Base-by-base conservation (phyloP, 1,140 invertebrate species). In the Halyomorpha halys region DNA sequence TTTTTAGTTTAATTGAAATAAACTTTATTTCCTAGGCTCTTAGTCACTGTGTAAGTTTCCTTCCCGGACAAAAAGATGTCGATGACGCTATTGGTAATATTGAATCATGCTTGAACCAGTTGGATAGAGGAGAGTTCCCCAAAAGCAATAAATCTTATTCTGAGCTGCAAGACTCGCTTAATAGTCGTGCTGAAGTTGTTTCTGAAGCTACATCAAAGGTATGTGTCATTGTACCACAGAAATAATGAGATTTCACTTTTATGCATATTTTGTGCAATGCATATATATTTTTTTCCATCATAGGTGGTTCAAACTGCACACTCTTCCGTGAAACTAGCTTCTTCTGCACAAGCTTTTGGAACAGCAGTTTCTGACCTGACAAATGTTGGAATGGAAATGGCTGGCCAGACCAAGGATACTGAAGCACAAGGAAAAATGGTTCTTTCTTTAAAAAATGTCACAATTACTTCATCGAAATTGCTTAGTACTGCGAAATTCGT, bases 51-150 rank as follows among this genome's bases (percentile, higher is more conserved):
- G 81, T 95, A 8, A 87, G 86, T 66, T 89, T 87, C 70, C 79
- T 95, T 45, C 91, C 93, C 13, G 90, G 92, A 0, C 91, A 96
- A 71, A 82, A 86, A 69, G 93, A 95, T 72, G 85, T 97, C 3
- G 92, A 97, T 72, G 81, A 85, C 16, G 89, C 91, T 0, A 87
- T 96, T 69, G 81, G 83, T 65, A 84, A 82, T 65, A 94, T 97
- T 61, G 86, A 83, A 61, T 81, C 86, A 67, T 85, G 86, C 44
- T 84, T 85, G 44, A 81, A 87, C 65, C 81, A 83, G 13, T 76
- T 97, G 16, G 81, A 84, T 63, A 82, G 81, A 67, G 82, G 82
- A 51, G 81, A 87, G 44, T 90, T 89, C 72, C 87, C 87, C 4
- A 76, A 77, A 0, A 83, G 85, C 0, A 81, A 81, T 64, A 89